These are phyloP conservation scores for Baryphthengus martii DNA, from an alignment of 2,113 vertebrate genomes.

Conservation along the genomic window DNA sequence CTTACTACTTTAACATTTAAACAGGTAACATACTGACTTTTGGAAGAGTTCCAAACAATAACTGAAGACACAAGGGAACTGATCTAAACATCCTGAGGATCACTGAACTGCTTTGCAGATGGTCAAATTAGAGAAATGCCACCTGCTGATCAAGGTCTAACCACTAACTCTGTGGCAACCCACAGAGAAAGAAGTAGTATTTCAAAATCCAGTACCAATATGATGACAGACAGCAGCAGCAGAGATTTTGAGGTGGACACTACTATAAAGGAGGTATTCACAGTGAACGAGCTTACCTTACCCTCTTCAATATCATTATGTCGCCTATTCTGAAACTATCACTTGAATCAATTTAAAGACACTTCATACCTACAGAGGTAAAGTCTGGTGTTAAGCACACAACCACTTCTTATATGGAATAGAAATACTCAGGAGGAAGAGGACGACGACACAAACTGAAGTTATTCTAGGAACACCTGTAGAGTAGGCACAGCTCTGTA, in stretches of 20 bases:
- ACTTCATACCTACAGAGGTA: neutral
- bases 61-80: neutral
- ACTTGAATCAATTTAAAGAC: neutral
- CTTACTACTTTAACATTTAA: neutral
- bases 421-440: neutral
- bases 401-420: neutral
- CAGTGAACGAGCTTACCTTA: neutral
- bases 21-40: neutral
- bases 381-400: neutral
- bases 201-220: neutral
- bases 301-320: neutral
- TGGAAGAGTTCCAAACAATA: neutral
- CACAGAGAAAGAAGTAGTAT: neutral
- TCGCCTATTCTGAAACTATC: neutral
- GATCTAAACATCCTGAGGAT: neutral
- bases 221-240: neutral
- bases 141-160: neutral
- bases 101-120: neutral
- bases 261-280: neutral
- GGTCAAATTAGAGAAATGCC: neutral
- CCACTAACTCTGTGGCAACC: neutral
- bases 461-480: neutral
- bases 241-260: neutral
- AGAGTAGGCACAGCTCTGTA: neutral
- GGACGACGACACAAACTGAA: neutral